Evolutionary conservation across 2,113 vertebrate genomes (phyloP).

Genomic region (Sinocyclocheilus rhinocerous): DNA sequence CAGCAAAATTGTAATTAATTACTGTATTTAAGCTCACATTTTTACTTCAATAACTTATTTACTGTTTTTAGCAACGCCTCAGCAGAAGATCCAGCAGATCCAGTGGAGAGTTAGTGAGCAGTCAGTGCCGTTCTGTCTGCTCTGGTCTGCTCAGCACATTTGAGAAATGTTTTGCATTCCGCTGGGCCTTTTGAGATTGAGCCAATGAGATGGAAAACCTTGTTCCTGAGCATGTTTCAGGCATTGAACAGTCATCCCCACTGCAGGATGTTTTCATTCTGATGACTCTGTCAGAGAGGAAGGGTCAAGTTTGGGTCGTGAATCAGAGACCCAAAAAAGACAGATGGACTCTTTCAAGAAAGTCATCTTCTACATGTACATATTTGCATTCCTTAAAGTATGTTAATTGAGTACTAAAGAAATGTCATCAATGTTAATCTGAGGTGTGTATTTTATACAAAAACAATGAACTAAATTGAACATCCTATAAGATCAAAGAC

Average conservation of each 20-base stretch:
- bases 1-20: background rate
- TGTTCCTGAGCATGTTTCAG: conserved; percentile 76
- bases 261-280: conserved; percentile 81
- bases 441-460: no score
- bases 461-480: background rate
- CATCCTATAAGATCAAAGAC: conserved; percentile 5
- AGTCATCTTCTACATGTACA: background rate
- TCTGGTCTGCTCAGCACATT: conserved; percentile 71
- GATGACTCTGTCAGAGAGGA: conserved; percentile 66
- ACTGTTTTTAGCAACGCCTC: no score
- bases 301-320: conserved; percentile 83
- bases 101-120: conserved; percentile 37
- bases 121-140: conserved; percentile 64
- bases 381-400: background rate
- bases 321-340: conserved; percentile 71
- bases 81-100: background rate
- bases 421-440: no score
- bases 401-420: background rate
- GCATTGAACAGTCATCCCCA: conserved; percentile 76
- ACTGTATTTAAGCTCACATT: background rate
- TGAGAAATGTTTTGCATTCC: conserved; percentile 76
- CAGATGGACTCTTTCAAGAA: conserved; percentile 1
- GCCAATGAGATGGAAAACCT: conserved; percentile 73
- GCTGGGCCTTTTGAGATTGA: conserved; percentile 71
- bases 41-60: no score